These are phyloP conservation scores for Pimpla rufipes DNA, from an alignment of 2,888 invertebrate genomes.

Conservation along the genomic window DNA sequence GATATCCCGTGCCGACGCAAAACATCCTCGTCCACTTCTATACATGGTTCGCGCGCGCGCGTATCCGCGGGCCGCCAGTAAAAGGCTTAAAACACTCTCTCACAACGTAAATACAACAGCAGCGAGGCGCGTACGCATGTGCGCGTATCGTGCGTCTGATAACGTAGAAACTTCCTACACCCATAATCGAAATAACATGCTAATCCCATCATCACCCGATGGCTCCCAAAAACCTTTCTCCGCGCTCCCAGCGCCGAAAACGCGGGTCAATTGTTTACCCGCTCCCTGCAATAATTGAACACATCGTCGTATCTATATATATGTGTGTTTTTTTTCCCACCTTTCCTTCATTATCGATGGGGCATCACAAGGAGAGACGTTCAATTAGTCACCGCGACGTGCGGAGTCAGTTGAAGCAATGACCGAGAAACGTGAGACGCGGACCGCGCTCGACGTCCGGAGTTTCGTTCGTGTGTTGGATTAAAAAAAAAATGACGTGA, in stretches of 20 bases:
- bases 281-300: background rate
- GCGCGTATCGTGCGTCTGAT: background rate
- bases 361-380: slow-evolving; percentile 58
- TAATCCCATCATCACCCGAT: background rate
- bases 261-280: background rate
- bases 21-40: background rate
- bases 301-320: no score
- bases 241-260: no score
- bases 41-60: background rate
- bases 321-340: background rate
- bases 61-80: background rate
- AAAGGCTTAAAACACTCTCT: background rate
- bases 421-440: slow-evolving; percentile 76
- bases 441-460: slow-evolving; percentile 74
- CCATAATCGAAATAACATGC: background rate
- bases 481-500: slow-evolving; percentile 71
- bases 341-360: slow-evolving; percentile 69
- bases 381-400: slow-evolving; percentile 66
- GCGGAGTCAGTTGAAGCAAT: slow-evolving; percentile 74
- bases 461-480: no score
- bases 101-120: background rate
- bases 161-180: background rate
- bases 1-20: no score
- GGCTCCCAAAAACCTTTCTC: background rate
- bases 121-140: background rate